phyloP scores from a whole-genome alignment of 1,140 invertebrate species.

The Melanaphis sacchari region DNA sequence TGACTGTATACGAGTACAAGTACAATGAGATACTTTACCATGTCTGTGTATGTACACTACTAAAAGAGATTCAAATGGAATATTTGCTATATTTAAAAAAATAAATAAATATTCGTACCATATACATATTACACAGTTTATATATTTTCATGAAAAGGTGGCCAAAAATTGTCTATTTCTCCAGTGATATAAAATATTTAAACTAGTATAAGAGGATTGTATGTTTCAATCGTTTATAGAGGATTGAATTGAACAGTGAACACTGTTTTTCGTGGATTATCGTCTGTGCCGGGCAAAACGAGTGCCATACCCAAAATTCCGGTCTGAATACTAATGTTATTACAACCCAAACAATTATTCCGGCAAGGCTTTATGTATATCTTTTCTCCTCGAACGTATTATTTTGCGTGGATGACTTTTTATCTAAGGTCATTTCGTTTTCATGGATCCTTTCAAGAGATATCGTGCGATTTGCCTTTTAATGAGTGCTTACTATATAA shows the following conservation, averaged over 20 bases:
- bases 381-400: background rate
- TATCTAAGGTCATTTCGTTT: conserved; percentile 34
- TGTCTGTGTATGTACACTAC: background rate
- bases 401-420: conserved; percentile 41
- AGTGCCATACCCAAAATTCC: conserved; percentile 22
- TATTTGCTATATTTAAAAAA: background rate
- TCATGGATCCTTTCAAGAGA: background rate
- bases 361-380: conserved; percentile 14
- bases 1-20: background rate
- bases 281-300: background rate
- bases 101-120: background rate
- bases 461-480: conserved; percentile 2
- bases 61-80: background rate
- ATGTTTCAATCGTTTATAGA: conserved; percentile 17
- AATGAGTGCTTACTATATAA: background rate
- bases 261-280: conserved; percentile 32
- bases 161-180: background rate
- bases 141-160: background rate
- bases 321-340: conserved; percentile 50
- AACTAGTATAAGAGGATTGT: background rate
- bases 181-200: background rate
- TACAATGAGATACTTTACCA: background rate
- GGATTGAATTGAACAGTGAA: conserved; percentile 32
- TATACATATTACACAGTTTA: too few relatives aligned
- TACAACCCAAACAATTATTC: conserved; percentile 22